These are phyloP conservation scores for Sceloporus undulatus DNA, from an alignment of 2,113 vertebrate genomes.

Conservation along the genomic window DNA sequence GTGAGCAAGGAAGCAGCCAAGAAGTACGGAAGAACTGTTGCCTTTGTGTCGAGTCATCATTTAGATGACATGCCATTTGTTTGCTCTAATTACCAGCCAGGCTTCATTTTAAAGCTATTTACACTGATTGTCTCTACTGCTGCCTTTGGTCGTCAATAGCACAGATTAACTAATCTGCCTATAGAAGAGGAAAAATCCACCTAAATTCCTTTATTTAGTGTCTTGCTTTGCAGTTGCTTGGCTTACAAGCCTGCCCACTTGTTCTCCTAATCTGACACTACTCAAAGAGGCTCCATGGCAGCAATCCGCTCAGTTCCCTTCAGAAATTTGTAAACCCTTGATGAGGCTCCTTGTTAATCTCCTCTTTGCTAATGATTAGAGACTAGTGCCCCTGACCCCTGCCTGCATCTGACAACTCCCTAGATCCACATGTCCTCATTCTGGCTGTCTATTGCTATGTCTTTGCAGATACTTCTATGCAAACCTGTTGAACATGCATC, in stretches of 20 bases:
- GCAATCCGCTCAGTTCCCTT: conserved; percentile 65
- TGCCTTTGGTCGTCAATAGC: conserved; percentile 68
- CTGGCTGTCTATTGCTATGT: background rate
- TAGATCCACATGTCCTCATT: background rate
- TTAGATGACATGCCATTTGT: conserved; percentile 40
- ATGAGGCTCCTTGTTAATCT: conserved; percentile 57
- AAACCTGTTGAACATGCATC: background rate
- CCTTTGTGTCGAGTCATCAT: background rate
- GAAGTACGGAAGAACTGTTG: rapidly evolving
- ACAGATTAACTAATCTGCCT: conserved; percentile 69
- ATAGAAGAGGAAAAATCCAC: conserved; percentile 48
- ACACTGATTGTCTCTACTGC: conserved; percentile 55
- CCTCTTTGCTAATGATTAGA: conserved; percentile 54
- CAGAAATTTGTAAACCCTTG: conserved; percentile 59
- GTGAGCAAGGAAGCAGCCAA: background rate
- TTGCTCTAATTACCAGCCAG: conserved; percentile 51
- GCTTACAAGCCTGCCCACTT: conserved; percentile 61
- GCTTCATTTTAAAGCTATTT: conserved; percentile 67
- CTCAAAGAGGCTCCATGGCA: conserved; percentile 57
- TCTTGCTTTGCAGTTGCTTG: conserved; percentile 59
- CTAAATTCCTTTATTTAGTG: conserved; percentile 60
- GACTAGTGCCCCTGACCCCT: conserved; percentile 42
- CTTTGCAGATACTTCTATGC: rapidly evolving
- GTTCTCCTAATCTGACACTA: conserved; percentile 65
- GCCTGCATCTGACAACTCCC: conserved; percentile 31